Base-by-base conservation (phyloP, 2,113 vertebrate genomes). In the Brachyhypopomus occidentalis region DNA sequence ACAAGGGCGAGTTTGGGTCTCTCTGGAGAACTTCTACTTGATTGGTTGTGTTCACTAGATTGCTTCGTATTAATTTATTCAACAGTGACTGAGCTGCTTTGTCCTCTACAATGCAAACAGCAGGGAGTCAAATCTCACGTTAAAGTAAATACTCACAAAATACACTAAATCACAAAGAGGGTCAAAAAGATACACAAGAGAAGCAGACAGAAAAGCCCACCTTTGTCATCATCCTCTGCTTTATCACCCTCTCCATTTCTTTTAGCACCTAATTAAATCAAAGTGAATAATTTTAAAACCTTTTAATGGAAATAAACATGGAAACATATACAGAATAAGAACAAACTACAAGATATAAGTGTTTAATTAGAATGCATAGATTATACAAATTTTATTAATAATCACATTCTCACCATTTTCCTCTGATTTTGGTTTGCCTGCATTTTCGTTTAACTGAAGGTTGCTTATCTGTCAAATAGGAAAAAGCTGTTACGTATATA, bases 11-110 rank as follows among this genome's bases (percentile, higher is more conserved):
- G 20, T 91, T 97, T 0, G 97, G 98, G 81, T 99, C 98, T 81
- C 96, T 92, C 87, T 99, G 98, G 74, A 98, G 94, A 82, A 99
- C 97, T 89, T 99, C 98, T 84, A 99, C 97, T 84, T 99, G 96
- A 75, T 98, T 96, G 0, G 95, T 97, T 14, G 94, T 98, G 87
- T 97, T 96, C 0, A 98, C 97, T 63, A 99, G 90, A 92, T 98
- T 98, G 85, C 93, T 98, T 64, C 97, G 93, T 70, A 99, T 99
- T 36, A 99, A 89, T 83, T 99, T 99, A 89, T 99, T 99, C 71
- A 99, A 79, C 38, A 99, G 81, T 0, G 97, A 99, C 92, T 98
- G 97, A 16, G 97, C 95, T 0, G 97, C 98, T 92, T 94, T 95
- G 91, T 99, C 96, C 59, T 98, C 98, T 99, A 90, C 19, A 74